Conservation (phyloP, 2,888 invertebrate species). For the Pseudococcus longispinus region DNA sequence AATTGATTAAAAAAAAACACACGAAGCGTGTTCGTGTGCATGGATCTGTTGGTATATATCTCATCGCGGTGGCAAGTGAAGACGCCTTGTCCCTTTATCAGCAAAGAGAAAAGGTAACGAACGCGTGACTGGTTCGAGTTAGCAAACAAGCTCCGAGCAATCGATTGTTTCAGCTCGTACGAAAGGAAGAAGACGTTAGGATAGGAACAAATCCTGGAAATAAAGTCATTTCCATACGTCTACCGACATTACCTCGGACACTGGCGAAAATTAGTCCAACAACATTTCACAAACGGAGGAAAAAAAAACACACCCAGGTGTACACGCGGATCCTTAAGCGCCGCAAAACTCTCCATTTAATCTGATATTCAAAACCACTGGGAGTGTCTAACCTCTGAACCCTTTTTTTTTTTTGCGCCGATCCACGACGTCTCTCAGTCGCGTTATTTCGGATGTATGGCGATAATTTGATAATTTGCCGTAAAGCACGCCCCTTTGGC, state of each 20-base stretch:
- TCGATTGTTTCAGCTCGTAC: too few relatives aligned
- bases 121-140: background rate
- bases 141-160: background rate
- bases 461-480: constrained; percentile 43
- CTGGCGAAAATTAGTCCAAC: constrained; percentile 16
- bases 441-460: background rate
- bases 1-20: background rate
- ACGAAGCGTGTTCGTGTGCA: background rate
- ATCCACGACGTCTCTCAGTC: background rate
- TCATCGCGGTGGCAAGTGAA: background rate
- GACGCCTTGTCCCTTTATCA: background rate
- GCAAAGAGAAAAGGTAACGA: background rate
- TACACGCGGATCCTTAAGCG: background rate
- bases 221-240: background rate
- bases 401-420: background rate
- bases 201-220: background rate
- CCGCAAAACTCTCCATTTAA: constrained; percentile 12
- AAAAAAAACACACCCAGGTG: background rate
- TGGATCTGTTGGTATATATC: background rate
- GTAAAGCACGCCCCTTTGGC: constrained; percentile 34
- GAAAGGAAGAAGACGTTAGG: background rate
- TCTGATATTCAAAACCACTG: constrained; percentile 36
- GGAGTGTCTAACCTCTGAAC: constrained; percentile 41
- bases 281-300: constrained; percentile 7
- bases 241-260: background rate